phyloP scores from a whole-genome alignment of 2,888 invertebrate genomes.

The Cataglyphis rosenhaueri region DNA sequence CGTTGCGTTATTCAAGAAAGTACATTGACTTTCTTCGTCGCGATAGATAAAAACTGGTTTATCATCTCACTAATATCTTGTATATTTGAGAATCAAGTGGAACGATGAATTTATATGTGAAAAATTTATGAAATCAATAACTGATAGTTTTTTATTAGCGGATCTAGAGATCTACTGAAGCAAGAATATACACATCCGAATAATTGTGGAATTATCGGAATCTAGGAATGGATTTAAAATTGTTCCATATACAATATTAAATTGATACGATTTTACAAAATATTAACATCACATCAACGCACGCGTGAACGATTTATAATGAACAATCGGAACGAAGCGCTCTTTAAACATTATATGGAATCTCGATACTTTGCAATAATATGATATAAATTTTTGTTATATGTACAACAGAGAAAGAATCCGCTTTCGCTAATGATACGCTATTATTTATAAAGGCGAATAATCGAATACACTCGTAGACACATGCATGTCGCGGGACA shows the following conservation, averaged over 20 bases:
- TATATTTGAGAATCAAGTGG: background rate
- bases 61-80: background rate
- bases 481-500: conserved; percentile 57
- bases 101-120: conserved; percentile 3
- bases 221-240: conserved; percentile 5
- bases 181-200: conserved; percentile 15
- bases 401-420: conserved; percentile 70
- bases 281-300: conserved; percentile 29
- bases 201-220: conserved; percentile 12
- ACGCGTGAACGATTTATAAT: conserved; percentile 24
- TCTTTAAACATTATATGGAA: conserved; percentile 31
- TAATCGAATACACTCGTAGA: conserved; percentile 66
- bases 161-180: conserved; percentile 44
- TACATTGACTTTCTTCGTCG: conserved; percentile 16
- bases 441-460: conserved; percentile 69
- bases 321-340: conserved; percentile 39
- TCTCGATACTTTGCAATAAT: conserved; percentile 41
- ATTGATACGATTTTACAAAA: conserved; percentile 24
- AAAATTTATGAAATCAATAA: background rate
- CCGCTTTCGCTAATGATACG: conserved; percentile 59
- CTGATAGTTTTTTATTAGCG: conserved; percentile 15
- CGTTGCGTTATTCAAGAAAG: conserved; percentile 19
- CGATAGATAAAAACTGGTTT: conserved; percentile 13
- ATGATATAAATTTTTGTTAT: conserved; percentile 37
- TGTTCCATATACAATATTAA: background rate